Percentiles rank a stretch among this genome's conserved stretches.
Conservation (phyloP, 1,140 invertebrate species). For the Drosophila teissieri region DNA sequence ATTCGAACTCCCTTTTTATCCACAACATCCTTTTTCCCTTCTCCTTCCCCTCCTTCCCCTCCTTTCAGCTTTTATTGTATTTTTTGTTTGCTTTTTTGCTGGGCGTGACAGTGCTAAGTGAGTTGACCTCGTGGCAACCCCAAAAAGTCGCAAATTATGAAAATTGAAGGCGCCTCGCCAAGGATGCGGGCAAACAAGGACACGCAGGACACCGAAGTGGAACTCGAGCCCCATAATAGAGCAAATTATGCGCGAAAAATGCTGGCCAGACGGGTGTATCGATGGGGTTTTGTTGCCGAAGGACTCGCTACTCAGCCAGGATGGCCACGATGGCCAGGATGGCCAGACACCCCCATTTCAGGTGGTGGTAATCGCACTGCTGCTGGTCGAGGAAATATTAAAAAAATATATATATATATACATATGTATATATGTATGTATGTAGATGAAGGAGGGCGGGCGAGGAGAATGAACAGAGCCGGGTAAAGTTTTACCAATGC, state of each 20-base stretch:
- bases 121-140: constrained; percentile 38
- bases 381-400: constrained; percentile 6
- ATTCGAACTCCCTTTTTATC: constrained; percentile 43
- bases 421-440: neutral
- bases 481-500: constrained; percentile 58
- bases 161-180: constrained; percentile 55
- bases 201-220: constrained; percentile 13
- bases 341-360: constrained; percentile 29
- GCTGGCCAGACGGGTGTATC: constrained; percentile 60
- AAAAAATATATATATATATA: neutral
- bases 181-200: constrained; percentile 4
- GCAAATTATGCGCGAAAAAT: constrained; percentile 81
- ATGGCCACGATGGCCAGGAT: constrained; percentile 24
- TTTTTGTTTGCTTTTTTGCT: constrained; percentile 14
- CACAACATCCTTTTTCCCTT: constrained; percentile 6
- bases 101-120: constrained; percentile 74
- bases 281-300: constrained; percentile 13
- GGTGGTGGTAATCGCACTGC: neutral
- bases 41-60: too few relatives aligned
- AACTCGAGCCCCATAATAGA: constrained; percentile 57
- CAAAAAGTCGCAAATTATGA: constrained; percentile 67
- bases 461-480: neutral
- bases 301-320: constrained; percentile 5
- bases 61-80: constrained; percentile 7
- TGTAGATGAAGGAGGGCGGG: too few relatives aligned